Percentiles rank a stretch among this genome's conserved stretches.
Conservation (phyloP, 2,113 vertebrate genomes). For the Ovis aries region DNA sequence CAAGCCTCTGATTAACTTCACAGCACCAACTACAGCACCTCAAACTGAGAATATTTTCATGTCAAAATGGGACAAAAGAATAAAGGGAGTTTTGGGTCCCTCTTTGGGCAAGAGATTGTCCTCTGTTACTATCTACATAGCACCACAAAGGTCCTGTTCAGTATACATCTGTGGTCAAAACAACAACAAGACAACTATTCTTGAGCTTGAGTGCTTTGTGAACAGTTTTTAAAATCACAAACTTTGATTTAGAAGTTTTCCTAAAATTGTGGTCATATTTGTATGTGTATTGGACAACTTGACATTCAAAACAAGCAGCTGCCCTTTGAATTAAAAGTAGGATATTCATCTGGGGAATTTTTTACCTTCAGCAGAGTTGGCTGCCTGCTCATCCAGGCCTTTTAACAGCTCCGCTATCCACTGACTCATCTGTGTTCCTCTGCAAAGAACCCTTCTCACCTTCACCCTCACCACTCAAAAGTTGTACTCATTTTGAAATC, state of each 20-base stretch:
- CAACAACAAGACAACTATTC: background rate
- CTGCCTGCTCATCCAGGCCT: background rate
- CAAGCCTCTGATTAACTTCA: slow-evolving; percentile 90
- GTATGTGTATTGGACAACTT: background rate
- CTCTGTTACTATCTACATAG: background rate
- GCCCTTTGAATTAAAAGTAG: background rate
- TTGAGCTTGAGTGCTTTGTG: background rate
- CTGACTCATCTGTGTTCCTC: background rate
- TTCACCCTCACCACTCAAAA: background rate
- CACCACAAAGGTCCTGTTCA: rapidly evolving
- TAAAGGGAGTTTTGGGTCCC: slow-evolving; percentile 87
- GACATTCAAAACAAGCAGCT: background rate
- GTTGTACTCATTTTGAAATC: background rate
- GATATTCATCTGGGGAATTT: background rate
- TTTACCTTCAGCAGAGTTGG: background rate
- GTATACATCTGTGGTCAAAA: background rate
- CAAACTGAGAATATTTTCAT: slow-evolving; percentile 90
- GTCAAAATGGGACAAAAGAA: slow-evolving; percentile 89
- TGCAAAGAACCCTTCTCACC: background rate
- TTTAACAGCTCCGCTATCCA: background rate
- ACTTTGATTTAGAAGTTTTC: background rate
- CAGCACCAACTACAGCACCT: slow-evolving; percentile 89
- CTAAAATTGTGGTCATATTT: background rate
- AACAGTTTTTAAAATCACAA: background rate
- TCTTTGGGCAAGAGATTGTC: slow-evolving; percentile 82